Base-by-base conservation (phyloP, 2,797 vertebrate genomes). In the Chiroxiphia lanceolata region DNA sequence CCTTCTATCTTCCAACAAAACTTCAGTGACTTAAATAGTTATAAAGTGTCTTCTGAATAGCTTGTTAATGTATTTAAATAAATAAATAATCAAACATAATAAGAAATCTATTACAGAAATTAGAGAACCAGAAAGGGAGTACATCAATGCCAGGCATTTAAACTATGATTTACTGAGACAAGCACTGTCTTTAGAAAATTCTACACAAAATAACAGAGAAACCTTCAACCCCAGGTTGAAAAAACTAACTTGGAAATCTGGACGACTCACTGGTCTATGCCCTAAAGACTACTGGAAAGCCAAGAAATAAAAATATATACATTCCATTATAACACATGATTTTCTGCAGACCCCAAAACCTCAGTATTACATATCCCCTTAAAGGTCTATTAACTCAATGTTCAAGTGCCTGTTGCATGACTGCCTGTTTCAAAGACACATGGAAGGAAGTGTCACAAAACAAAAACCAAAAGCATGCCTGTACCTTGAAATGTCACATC, bases 1-100 rank as follows among this genome's bases (percentile, higher is more conserved):
- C 42, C 6, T 72, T 86, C 42, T 72, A 25, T n/a, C 14, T 53
- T 85, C n/a, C 20, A 83, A 5, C 8, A 78, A 81, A 86, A 15
- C 7, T 0, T 1, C 10, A 54, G 16, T 0, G 0, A 56, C 42
- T 68, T 38, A 25, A 48, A 33, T 5, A 89, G 19, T 19, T n/a
- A n/a, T 1, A n/a, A 2, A 51, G 0, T 17, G 8, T 33, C 64
- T 72, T 89, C n/a, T 25, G 18, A 80, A n/a, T 29, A 89, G 42
- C 10, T 19, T 47, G 4, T 9, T 59, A 11, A 63, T 45, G 31
- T 42, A 57, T 61, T 67, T 69, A 81, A 60, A 42, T 56, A 84
- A 59, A 47, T n/a, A 38, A 71, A 18, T 51, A 64, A 47, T 42
- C 38, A 59, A 68, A 45, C 5, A 5, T 40, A 83, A 31, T 18